Percentiles rank a stretch among this genome's conserved stretches.
Conservation (phyloP, 2,888 invertebrate genomes). For the Sinodicranocentrus sp. region DNA sequence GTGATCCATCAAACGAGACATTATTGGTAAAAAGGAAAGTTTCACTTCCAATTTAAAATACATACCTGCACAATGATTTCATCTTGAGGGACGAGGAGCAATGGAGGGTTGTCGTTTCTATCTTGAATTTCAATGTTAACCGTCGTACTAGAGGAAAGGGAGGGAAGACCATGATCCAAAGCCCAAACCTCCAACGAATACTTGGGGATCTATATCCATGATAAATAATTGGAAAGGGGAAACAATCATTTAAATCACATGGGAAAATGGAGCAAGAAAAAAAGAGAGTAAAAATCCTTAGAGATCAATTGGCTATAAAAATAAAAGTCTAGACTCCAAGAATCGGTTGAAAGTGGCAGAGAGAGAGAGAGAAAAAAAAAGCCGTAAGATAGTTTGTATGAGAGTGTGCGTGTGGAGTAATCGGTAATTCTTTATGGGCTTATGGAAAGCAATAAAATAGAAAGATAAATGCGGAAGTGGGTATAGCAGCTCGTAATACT, state of each 20-base stretch:
- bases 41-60: neutral
- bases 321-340: slow-evolving; percentile 20
- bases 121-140: slow-evolving; percentile 91
- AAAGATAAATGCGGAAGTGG: slow-evolving; percentile 31
- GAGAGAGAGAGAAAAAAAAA: slow-evolving; percentile 1
- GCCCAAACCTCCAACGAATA: slow-evolving; percentile 91
- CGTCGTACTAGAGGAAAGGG: slow-evolving; percentile 85
- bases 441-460: slow-evolving; percentile 40
- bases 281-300: slow-evolving; percentile 13
- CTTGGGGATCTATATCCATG: slow-evolving; percentile 80
- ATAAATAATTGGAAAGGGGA: slow-evolving; percentile 37
- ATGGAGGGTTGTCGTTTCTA: slow-evolving; percentile 83
- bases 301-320: slow-evolving; percentile 46
- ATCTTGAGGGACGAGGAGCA: slow-evolving; percentile 64
- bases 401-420: too few species aligned
- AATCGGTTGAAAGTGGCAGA: too few species aligned
- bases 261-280: neutral
- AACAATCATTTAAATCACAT: slow-evolving; percentile 44
- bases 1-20: slow-evolving; percentile 9
- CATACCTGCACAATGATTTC: slow-evolving; percentile 82
- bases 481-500: slow-evolving; percentile 17
- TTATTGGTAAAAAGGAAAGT: too few species aligned
- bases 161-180: slow-evolving; percentile 88
- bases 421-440: slow-evolving; percentile 39
- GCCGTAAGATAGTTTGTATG: neutral